Evolutionary conservation across 2,888 invertebrate genomes (phyloP).

Genomic region (Tetragonula carbonaria): DNA sequence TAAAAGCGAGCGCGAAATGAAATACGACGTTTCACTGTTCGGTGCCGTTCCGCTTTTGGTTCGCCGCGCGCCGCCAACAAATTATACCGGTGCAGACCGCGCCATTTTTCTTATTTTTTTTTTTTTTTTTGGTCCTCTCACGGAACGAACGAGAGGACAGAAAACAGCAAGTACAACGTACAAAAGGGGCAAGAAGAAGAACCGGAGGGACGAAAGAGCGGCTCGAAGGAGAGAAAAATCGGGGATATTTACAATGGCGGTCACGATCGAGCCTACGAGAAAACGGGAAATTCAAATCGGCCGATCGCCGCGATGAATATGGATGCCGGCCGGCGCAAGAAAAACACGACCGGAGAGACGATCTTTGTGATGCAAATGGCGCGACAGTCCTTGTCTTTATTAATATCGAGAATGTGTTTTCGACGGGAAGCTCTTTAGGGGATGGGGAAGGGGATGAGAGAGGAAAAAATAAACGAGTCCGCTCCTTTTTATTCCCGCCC

Average conservation of each 20-base stretch:
- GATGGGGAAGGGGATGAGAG: too few relatives aligned
- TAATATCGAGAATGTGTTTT: conserved; percentile 45
- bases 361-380: conserved; percentile 66
- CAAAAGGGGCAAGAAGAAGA: neutral
- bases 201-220: neutral
- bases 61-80: conserved; percentile 43
- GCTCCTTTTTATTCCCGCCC: too few relatives aligned
- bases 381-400: conserved; percentile 52
- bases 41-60: conserved; percentile 43
- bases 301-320: conserved; percentile 70
- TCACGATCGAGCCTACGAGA: conserved; percentile 55
- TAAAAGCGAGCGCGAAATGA: conserved; percentile 55
- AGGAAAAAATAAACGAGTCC: neutral
- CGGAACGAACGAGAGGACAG: neutral
- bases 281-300: conserved; percentile 70
- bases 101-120: conserved; percentile 24
- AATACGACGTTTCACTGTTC: conserved; percentile 50
- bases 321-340: conserved; percentile 44
- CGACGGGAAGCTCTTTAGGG: conserved; percentile 9
- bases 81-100: conserved; percentile 36
- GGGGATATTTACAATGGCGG: conserved; percentile 52
- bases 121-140: neutral
- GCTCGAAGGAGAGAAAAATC: conserved; percentile 48
- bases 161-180: neutral
- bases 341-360: conserved; percentile 32